Percentiles rank a stretch among this genome's conserved stretches.
These are phyloP conservation scores for Dreissena polymorpha DNA, from an alignment of 1,140 invertebrate genomes.

Conservation along the genomic window DNA sequence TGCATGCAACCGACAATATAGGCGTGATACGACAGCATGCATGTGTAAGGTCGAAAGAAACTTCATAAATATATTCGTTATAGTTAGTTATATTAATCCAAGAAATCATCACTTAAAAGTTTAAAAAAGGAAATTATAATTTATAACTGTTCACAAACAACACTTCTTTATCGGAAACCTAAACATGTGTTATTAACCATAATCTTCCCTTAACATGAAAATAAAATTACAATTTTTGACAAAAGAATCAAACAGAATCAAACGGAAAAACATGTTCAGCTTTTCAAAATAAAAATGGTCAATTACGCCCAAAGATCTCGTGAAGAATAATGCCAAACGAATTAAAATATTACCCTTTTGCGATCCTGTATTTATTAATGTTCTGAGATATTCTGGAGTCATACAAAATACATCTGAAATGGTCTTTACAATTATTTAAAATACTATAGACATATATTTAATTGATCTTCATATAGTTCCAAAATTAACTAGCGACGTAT, in stretches of 20 bases:
- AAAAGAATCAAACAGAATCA: not conserved
- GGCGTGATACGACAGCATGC: conserved; percentile 62
- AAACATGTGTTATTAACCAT: too few relatives aligned
- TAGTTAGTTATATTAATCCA: too few relatives aligned
- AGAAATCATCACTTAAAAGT: too few relatives aligned
- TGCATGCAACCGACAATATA: conserved; percentile 72
- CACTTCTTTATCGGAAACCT: too few relatives aligned
- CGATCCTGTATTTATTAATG: conserved; percentile 83
- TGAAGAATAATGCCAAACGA: conserved; percentile 96
- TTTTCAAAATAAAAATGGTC: conserved; percentile 71
- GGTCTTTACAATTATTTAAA: too few relatives aligned
- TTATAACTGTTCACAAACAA: too few relatives aligned
- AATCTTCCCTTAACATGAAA: too few relatives aligned
- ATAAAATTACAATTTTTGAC: not conserved
- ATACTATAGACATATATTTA: too few relatives aligned
- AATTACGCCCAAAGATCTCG: conserved; percentile 73
- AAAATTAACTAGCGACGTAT: too few relatives aligned
- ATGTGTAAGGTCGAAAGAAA: conserved; percentile 79
- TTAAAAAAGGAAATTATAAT: too few relatives aligned
- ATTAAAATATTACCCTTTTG: conserved; percentile 96
- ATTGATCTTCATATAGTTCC: too few relatives aligned
- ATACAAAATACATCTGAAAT: conserved; percentile 88
- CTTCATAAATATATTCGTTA: conserved; percentile 7
- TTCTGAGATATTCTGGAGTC: conserved; percentile 93
- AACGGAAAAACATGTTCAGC: too few relatives aligned